Conservation (phyloP, 1,140 invertebrate genomes). For the Theocolax elegans region DNA sequence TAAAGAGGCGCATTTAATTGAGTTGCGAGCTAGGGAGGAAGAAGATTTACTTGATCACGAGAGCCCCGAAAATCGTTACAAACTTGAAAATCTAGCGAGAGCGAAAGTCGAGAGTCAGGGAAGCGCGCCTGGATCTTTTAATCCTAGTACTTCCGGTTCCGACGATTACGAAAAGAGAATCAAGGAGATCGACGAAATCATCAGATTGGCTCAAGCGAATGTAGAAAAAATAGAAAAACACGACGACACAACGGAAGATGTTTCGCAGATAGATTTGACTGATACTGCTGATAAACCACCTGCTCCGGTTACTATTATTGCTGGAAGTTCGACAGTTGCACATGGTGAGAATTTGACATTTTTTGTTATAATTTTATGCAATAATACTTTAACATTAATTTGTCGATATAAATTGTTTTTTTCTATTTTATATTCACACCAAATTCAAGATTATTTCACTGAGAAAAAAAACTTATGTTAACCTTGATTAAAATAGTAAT, state of each 20-base stretch:
- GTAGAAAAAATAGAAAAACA: slow-evolving; percentile 74
- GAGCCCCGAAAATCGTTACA: slow-evolving; percentile 72
- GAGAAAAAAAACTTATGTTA: too few relatives aligned
- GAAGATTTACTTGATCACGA: slow-evolving; percentile 83
- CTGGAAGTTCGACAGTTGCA: background rate
- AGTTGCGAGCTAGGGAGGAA: slow-evolving; percentile 86
- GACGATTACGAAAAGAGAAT: slow-evolving; percentile 78
- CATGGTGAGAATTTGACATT: slow-evolving; percentile 13
- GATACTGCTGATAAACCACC: slow-evolving; percentile 53
- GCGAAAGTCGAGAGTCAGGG: slow-evolving; percentile 49
- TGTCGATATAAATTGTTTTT: background rate
- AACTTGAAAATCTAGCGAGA: slow-evolving; percentile 59
- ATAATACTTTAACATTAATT: too few relatives aligned
- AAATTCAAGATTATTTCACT: too few relatives aligned
- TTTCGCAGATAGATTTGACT: slow-evolving; percentile 62
- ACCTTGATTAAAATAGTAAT: too few relatives aligned
- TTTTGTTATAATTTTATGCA: too few relatives aligned
- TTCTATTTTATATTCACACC: background rate
- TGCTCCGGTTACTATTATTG: background rate
- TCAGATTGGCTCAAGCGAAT: slow-evolving; percentile 76
- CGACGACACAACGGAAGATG: slow-evolving; percentile 67
- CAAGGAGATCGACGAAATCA: slow-evolving; percentile 81
- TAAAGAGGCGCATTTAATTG: slow-evolving; percentile 82
- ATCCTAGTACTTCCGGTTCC: slow-evolving; percentile 71
- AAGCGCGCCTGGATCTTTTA: slow-evolving; percentile 57